Conservation (phyloP, 2,797 vertebrate genomes). For the Sphenopsis melanotis region DNA sequence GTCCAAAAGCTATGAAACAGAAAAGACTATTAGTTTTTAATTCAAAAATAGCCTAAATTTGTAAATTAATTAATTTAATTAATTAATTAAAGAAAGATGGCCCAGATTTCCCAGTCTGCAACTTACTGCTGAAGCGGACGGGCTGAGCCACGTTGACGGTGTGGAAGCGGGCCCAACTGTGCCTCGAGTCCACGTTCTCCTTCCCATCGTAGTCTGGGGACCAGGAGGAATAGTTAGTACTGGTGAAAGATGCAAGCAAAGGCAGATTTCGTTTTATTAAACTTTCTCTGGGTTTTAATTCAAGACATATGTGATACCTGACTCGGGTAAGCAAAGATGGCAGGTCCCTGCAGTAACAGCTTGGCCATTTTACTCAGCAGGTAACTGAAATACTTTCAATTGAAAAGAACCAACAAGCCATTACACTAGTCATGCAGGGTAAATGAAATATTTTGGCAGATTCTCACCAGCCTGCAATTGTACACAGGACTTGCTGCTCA, state of each 20-base stretch:
- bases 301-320: not conserved
- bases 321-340: not conserved
- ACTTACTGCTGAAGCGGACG: constrained; percentile 95
- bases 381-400: not conserved
- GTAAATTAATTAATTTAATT: not conserved
- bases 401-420: not conserved
- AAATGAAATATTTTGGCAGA: not conserved
- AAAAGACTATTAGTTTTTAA: not conserved
- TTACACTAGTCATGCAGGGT: not conserved
- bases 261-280: not conserved
- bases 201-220: constrained; percentile 75
- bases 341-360: not conserved
- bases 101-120: constrained; percentile 68
- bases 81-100: not conserved
- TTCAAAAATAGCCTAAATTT: not conserved
- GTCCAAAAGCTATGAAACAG: not conserved
- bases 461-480: not conserved
- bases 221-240: not conserved
- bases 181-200: constrained; percentile 74
- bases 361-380: not conserved
- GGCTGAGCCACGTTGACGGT: constrained; percentile 90
- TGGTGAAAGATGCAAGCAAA: not conserved
- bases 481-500: not conserved
- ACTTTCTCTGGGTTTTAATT: not conserved
- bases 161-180: constrained; percentile 70